phyloP scores from a whole-genome alignment of 2,113 vertebrate genomes.

The Toxotes chatareus region DNA sequence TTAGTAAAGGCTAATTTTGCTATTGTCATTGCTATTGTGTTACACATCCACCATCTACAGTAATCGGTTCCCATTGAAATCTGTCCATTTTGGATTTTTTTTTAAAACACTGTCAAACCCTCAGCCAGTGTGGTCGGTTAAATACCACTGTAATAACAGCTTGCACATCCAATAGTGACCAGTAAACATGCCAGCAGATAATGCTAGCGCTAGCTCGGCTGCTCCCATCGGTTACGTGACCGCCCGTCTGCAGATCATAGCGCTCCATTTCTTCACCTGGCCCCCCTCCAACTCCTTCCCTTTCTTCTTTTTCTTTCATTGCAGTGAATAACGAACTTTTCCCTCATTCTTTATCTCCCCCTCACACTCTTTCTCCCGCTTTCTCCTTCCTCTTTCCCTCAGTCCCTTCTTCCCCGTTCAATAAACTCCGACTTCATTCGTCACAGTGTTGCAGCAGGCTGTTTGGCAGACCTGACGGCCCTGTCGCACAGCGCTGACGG shows the following conservation, averaged over 20 bases:
- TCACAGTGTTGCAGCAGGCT: constrained; percentile 68
- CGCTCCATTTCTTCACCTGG: constrained; percentile 7
- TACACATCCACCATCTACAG: neutral
- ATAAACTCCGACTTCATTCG: constrained; percentile 72
- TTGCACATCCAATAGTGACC: too few relatives aligned
- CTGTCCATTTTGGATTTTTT: neutral
- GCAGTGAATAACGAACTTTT: constrained; percentile 56
- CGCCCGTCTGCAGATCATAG: neutral
- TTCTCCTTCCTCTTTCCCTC: neutral
- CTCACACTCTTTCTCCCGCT: constrained; percentile 1
- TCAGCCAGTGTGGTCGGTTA: too few relatives aligned
- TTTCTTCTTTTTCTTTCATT: constrained; percentile 25
- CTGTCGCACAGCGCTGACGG: constrained; percentile 58
- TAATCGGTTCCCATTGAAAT: neutral
- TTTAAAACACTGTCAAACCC: too few relatives aligned
- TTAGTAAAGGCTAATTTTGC: neutral
- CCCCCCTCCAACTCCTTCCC: neutral
- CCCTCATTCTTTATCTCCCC: constrained; percentile 50
- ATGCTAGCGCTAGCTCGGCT: neutral
- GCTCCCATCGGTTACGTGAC: neutral
- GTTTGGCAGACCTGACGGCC: constrained; percentile 69
- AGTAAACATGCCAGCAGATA: too few relatives aligned
- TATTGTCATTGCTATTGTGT: neutral
- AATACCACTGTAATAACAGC: too few relatives aligned
- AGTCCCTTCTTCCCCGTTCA: constrained; percentile 63